These are phyloP conservation scores for Patella vulgata DNA, from an alignment of 1,140 invertebrate genomes.

Conservation along the genomic window DNA sequence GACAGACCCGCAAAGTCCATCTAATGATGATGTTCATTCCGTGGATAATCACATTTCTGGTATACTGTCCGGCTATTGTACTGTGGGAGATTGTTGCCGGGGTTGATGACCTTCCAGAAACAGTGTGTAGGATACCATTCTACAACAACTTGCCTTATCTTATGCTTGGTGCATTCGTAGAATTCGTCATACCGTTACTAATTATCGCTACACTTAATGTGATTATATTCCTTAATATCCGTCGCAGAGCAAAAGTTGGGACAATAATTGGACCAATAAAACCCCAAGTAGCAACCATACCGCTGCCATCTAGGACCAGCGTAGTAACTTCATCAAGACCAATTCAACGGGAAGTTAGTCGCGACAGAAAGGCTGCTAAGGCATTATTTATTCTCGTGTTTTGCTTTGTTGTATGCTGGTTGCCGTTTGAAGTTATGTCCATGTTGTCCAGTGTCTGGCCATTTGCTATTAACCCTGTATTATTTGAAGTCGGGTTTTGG, in stretches of 20 bases:
- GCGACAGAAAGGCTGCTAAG: constrained; percentile 28
- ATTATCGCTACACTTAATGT: constrained; percentile 36
- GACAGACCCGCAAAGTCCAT: constrained; percentile 17
- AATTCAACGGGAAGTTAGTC: background rate
- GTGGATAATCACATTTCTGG: constrained; percentile 37
- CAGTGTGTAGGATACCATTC: constrained; percentile 42
- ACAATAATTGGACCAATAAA: background rate
- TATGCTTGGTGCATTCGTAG: constrained; percentile 30
- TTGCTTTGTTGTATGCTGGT: constrained; percentile 35
- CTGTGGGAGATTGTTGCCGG: constrained; percentile 41
- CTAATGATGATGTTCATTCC: constrained; percentile 24
- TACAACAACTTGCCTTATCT: constrained; percentile 35
- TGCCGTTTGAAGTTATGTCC: constrained; percentile 34
- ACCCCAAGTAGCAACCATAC: background rate
- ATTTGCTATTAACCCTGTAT: constrained; percentile 10
- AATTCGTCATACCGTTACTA: constrained; percentile 46
- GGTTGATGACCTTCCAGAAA: constrained; percentile 27
- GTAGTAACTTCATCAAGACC: background rate
- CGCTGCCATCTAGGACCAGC: background rate
- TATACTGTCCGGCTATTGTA: constrained; percentile 41
- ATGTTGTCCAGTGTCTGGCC: constrained; percentile 21
- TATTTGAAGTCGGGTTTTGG: constrained; percentile 37
- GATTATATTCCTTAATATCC: constrained; percentile 39
- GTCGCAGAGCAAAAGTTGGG: constrained; percentile 17
- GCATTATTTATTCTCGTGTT: constrained; percentile 34